Evolutionary conservation across 2,113 vertebrate species (phyloP), one percentile per base, ranked within the genome.

Genomic region (Pleuronectes platessa): DNA sequence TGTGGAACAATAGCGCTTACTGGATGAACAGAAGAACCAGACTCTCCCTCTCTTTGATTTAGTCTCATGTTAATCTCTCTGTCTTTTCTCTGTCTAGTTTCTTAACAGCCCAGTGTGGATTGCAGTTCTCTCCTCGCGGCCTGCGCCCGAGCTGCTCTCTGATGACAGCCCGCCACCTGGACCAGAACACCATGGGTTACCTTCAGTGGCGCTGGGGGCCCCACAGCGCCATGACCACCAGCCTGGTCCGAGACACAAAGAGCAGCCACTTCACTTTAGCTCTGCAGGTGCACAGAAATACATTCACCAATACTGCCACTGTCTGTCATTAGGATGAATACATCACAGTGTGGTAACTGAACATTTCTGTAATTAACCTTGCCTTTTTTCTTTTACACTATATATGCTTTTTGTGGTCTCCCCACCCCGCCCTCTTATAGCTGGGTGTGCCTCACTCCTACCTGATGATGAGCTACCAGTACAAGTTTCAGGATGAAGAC

Each of bases 401-500:
- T 31, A 1, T 1, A 8, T 8, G 6, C 6, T 31, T 31, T 31
- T 31, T 31, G 31, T 31, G 31, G 9, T 4, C 3, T 71, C 10
- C 1, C 12, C 18, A 70, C 45, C 6, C 4, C 61, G 18, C 49
- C 12, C 15, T 26, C 68, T 51, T 63, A 78, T 92, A 99, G 98
- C 95, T 99, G 42, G 97, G 97, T 12, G 95, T 99, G 74, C 96
- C 96, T 15, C 96, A 98, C 88, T 98, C 97, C 64, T 99, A 98
- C 61, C 90, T 97, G 74, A 96, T 99, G 94, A 94, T 98, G 94
- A 99, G 97, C 88, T 99, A 97, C 66, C 97, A 98, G 92, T 97
- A 98, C 93, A 99, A 99, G 91, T 98, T 99, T 90, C 97, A 99
- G 91, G 98, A 99, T 53, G 98, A 99, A 3, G 97, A 99, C 83